Conservation (phyloP, 2,797 vertebrate genomes). For the Sandelia bainsii region DNA sequence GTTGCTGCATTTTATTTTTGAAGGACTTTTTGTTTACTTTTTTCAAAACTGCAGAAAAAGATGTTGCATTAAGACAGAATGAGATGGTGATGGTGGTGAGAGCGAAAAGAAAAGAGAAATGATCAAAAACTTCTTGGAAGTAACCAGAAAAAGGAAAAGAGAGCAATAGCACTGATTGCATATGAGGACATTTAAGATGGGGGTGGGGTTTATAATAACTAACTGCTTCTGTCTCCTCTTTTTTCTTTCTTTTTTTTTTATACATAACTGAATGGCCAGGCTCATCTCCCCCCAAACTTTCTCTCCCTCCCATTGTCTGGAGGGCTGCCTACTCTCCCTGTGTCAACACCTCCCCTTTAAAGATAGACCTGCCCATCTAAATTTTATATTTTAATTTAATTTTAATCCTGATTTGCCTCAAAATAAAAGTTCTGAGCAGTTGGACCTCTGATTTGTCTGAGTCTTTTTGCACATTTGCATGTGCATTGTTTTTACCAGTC, state of each 20-base stretch:
- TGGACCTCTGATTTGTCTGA: constrained; percentile 47
- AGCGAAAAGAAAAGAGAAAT: constrained; percentile 42
- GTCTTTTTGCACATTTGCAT: constrained; percentile 28
- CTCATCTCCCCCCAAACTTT: constrained; percentile 59
- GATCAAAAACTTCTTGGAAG: constrained; percentile 67
- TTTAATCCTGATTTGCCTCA: constrained; percentile 86
- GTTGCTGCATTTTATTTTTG: constrained; percentile 90
- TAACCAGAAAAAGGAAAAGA: constrained; percentile 66
- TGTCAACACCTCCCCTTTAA: constrained; percentile 59
- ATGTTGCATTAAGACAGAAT: constrained; percentile 80
- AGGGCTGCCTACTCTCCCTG: constrained; percentile 38
- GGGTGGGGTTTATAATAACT: constrained; percentile 81
- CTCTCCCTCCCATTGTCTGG: constrained; percentile 37
- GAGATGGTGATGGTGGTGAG: constrained; percentile 48
- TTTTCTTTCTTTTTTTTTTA: constrained; percentile 47
- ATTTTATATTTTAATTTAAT: constrained; percentile 89
- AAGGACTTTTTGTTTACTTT: constrained; percentile 87
- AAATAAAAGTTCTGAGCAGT: constrained; percentile 94
- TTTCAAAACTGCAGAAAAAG: constrained; percentile 86
- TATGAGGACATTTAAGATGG: constrained; percentile 82
- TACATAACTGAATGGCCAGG: constrained; percentile 68
- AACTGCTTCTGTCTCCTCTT: constrained; percentile 72
- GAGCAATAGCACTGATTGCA: constrained; percentile 78
- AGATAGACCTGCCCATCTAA: constrained; percentile 69
- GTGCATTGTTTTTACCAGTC: background rate